Base-by-base conservation (phyloP, 2,113 vertebrate species). In the Dascyllus trimaculatus region DNA sequence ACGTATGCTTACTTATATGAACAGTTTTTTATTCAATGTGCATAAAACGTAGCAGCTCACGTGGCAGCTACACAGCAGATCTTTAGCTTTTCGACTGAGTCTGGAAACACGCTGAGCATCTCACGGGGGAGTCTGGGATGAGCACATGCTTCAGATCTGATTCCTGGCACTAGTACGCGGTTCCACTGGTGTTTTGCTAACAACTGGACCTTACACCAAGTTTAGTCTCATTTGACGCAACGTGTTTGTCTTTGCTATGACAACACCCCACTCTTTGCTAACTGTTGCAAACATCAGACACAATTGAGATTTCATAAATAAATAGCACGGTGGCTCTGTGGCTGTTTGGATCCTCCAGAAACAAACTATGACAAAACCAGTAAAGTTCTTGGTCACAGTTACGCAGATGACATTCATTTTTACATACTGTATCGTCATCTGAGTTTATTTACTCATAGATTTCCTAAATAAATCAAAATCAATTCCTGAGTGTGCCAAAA, bases 271-370 rank as follows among this genome's bases (percentile, higher is more conserved):
- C 1, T 52, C 2, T 51, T 56, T 59, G 21, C 8, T 58, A 32
- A 21, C 1, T 32, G 59, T 69, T 68, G 14, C 38, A 73, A 59
- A 64, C 24, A 57, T 76, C 61, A 62, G 26, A 17, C 8, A 61
- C 5, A 56, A 49, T 22, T 35, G 18, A 2, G 17, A 35, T 11
- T 18, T 45, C 0, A 52, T 18, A 46, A 72, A 52, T 11, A 17
- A 22, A 71, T 7, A 18, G 0, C 0, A 22, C 29, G 13, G 5
- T 53, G 26, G 5, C 0, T 45, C 52, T 61, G 13, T 26, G 9
- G 40, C 62, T 60, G 67, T 19, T 56, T 32, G 5, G 13, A n/a
- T 19, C 24, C n/a, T 48, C 26, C 43, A 43, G 19, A 56, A 51
- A 35, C 53, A 82, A 70, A 75, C 26, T 18, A 25, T 26, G 18